Percentiles rank a stretch among this genome's conserved stretches.
Evolutionary conservation across 2,113 vertebrate species (phyloP).

Genomic region (Anguilla japonica): DNA sequence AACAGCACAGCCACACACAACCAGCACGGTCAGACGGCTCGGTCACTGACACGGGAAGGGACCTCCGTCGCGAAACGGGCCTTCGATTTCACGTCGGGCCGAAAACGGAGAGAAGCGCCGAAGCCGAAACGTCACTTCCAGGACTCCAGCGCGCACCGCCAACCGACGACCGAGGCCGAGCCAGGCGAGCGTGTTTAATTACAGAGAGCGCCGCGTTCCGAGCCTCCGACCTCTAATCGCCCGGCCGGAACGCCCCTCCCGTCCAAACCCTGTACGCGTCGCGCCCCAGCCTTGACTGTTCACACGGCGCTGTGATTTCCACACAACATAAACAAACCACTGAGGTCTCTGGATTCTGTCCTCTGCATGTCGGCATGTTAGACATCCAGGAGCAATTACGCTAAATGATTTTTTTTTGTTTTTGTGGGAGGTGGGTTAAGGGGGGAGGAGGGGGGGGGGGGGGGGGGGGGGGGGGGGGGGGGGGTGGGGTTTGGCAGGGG

Average conservation of each 20-base stretch:
- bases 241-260: slow-evolving; percentile 15
- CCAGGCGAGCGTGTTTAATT: slow-evolving; percentile 42
- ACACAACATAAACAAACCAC: neutral
- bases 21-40: neutral
- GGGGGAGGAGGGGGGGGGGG: no score
- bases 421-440: neutral
- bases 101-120: neutral
- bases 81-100: slow-evolving; percentile 14
- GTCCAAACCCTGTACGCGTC: slow-evolving; percentile 17
- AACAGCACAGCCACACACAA: no score
- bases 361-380: neutral
- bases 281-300: slow-evolving; percentile 22
- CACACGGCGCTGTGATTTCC: slow-evolving; percentile 31
- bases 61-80: neutral
- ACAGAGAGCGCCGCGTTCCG: slow-evolving; percentile 30
- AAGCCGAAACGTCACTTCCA: slow-evolving; percentile 8
- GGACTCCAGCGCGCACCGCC: neutral
- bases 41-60: slow-evolving; percentile 8
- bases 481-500: neutral
- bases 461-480: no score
- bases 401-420: neutral
- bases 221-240: slow-evolving; percentile 41
- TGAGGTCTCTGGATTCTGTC: neutral
- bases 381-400: neutral
- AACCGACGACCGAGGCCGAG: slow-evolving; percentile 28